phyloP scores from a whole-genome alignment of 2,113 vertebrate species.

The Neoarius graeffei region DNA sequence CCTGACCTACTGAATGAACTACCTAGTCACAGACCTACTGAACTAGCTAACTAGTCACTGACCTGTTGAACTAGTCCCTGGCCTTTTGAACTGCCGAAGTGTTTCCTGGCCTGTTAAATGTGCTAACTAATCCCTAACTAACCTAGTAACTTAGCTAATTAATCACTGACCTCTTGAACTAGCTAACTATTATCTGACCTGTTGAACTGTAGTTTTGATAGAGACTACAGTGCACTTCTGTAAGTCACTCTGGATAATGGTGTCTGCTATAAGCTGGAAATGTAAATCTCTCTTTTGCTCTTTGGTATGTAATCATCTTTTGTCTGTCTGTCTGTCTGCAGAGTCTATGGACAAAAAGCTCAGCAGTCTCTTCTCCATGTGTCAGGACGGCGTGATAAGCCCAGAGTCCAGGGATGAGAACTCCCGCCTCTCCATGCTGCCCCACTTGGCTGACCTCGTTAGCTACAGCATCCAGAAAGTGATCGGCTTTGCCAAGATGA shows the following conservation, averaged over 20 bases:
- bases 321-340: constrained; percentile 46
- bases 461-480: constrained; percentile 99
- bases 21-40: no score
- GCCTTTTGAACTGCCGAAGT: no score
- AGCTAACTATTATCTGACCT: neutral
- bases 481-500: constrained; percentile 97
- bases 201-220: neutral
- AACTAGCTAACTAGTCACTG: neutral
- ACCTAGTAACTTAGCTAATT: no score
- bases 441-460: constrained; percentile 92
- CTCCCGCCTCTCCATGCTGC: constrained; percentile 87
- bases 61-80: neutral
- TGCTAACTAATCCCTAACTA: no score
- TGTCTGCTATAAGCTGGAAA: neutral
- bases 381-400: constrained; percentile 75
- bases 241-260: neutral
- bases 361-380: constrained; percentile 76
- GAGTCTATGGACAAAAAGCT: constrained; percentile 79
- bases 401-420: constrained; percentile 72
- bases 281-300: neutral
- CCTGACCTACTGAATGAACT: no score
- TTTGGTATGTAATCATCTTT: neutral
- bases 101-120: no score
- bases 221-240: neutral
- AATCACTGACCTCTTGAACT: neutral